phyloP scores from a whole-genome alignment of 2,797 vertebrate species.

The Enteromius radiatus region DNA sequence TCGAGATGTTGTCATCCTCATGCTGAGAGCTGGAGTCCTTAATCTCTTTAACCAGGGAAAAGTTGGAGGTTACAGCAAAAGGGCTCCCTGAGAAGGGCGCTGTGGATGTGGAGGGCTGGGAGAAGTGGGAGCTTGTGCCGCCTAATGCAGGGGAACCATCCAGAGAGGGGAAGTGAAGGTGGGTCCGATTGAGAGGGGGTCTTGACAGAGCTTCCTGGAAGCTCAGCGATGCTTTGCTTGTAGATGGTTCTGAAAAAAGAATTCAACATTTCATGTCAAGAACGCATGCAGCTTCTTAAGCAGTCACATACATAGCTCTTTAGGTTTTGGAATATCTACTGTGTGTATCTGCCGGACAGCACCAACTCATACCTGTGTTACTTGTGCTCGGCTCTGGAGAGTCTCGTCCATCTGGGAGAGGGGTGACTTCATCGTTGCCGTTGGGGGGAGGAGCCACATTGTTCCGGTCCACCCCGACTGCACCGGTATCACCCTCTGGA shows the following conservation, averaged over 20 bases:
- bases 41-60: conserved; percentile 96
- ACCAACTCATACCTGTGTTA: conserved; percentile 80
- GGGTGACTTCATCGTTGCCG: conserved; percentile 77
- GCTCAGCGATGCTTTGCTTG: conserved; percentile 88
- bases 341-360: not conserved
- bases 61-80: conserved; percentile 76
- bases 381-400: conserved; percentile 87
- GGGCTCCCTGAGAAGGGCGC: conserved; percentile 79
- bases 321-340: not conserved
- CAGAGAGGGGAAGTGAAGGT: conserved; percentile 85
- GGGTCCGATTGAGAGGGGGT: conserved; percentile 92
- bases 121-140: conserved; percentile 75
- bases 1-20: conserved; percentile 99
- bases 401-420: conserved; percentile 80
- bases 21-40: conserved; percentile 98
- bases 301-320: not conserved
- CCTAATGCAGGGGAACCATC: conserved; percentile 80
- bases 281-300: not conserved
- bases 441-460: conserved; percentile 77
- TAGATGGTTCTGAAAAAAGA: conserved; percentile 84
- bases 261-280: conserved; percentile 4
- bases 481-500: conserved; percentile 62
- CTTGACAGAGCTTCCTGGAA: conserved; percentile 89
- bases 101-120: conserved; percentile 92
- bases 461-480: conserved; percentile 72